Percentiles rank a stretch among this genome's conserved stretches.
phyloP scores from a whole-genome alignment of 2,113 vertebrate genomes.

The Aptenodytes forsteri region DNA sequence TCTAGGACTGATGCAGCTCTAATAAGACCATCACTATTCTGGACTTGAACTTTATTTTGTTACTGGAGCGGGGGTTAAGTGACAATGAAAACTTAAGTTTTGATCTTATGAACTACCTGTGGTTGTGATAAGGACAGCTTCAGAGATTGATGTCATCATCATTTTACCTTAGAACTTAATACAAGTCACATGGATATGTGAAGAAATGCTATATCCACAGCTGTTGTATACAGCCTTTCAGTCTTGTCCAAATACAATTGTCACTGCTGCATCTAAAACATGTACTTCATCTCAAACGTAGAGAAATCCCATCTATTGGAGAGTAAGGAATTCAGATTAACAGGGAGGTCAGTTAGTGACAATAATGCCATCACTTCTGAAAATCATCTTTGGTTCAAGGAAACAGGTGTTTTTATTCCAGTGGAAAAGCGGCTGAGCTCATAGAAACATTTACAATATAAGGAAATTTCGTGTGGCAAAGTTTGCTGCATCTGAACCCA shows the following conservation, averaged over 20 bases:
- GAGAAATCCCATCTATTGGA: not conserved
- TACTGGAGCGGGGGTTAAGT: not conserved
- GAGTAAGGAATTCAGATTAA: not conserved
- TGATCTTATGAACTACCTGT: not conserved
- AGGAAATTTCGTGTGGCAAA: not conserved
- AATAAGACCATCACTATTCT: not conserved
- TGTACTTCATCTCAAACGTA: not conserved
- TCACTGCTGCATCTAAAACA: not conserved
- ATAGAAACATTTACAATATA: not conserved
- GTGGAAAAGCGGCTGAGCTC: not conserved
- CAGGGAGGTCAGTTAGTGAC: not conserved
- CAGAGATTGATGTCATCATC: not conserved
- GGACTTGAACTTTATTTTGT: not conserved
- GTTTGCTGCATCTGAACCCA: not conserved
- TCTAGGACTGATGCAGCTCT: not conserved
- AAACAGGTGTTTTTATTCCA: not conserved
- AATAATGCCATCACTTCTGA: not conserved
- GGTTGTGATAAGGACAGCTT: not conserved
- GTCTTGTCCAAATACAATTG: not conserved
- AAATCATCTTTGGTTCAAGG: not conserved
- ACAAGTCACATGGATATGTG: not conserved
- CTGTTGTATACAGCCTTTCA: not conserved
- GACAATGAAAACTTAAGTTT: not conserved
- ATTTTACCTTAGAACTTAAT: not conserved
- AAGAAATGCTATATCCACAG: not conserved